Evolutionary conservation across 2,113 vertebrate genomes (phyloP), one percentile per base, ranked within the genome.

Genomic region (Oreochromis aureus): DNA sequence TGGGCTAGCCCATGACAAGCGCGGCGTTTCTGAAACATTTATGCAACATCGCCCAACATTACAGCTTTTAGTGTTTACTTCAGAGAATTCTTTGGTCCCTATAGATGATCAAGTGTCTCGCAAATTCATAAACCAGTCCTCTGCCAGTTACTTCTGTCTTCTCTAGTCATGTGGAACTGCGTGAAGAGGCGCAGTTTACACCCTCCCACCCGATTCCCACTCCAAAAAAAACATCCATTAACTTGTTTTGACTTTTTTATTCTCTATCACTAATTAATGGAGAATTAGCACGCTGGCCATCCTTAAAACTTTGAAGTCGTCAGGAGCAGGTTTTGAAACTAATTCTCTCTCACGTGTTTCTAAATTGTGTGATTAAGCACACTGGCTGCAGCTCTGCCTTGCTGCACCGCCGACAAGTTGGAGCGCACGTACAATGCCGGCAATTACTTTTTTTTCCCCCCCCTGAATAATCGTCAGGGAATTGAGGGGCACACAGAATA

Each of bases 21-120:
- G 39, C 44, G 27, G 51, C 61, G 11, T 90, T 93, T 94, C 89
- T 91, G 10, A 94, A 95, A 93, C 92, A 93, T 95, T 94, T 90
- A 94, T 94, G 94, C 94, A 92, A 89, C 90, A 91, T 87, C 10
- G 79, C 36, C 88, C 84, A 63, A 85, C 86, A 90, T 89, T 86
- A 93, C 85, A 80, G 91, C 89, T 86, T 92, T 93, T 85, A 93
- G 81, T 86, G 69, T 91, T 85, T 87, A 78, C 87, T 76, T 76
- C 54, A 82, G 84, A 89, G 86, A 90, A 84, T 56, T 71, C 53
- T 61, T 79, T 86, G 44, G 54, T 92, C 91, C 87, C 91, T 81
- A 56, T 36, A 90, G 92, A 93, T 85, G 81, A 91, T 91, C 82
- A 88, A 90, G 66, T 85, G 81, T 24, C 78, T 32, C 27, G 55